Evolutionary conservation across 2,113 vertebrate genomes (phyloP).

Genomic region (Ardeotis arabs): DNA sequence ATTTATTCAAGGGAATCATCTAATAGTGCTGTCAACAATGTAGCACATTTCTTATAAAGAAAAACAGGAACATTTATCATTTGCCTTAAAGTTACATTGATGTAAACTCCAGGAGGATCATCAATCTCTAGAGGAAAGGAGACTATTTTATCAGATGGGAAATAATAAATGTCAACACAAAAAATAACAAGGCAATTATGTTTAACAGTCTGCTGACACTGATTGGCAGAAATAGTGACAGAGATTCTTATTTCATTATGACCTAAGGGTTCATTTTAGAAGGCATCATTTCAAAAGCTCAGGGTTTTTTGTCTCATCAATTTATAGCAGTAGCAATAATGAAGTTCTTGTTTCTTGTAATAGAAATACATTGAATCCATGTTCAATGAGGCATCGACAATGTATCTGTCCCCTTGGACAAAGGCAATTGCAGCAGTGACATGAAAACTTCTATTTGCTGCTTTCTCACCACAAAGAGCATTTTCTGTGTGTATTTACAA

Average conservation of each 20-base stretch:
- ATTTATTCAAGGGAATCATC: neutral
- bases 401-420: constrained; percentile 16
- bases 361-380: constrained; percentile 18
- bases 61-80: neutral
- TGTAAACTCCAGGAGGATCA: neutral
- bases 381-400: neutral
- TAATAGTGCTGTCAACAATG: neutral
- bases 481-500: neutral
- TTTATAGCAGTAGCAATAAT: constrained; percentile 23
- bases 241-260: neutral
- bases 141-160: neutral
- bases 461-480: neutral
- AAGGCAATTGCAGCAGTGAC: neutral
- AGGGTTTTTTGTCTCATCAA: neutral
- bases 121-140: constrained; percentile 1
- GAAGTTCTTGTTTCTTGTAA: constrained; percentile 16
- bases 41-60: neutral
- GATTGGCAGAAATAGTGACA: constrained; percentile 5
- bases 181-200: neutral
- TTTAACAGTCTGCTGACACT: constrained; percentile 24
- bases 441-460: constrained; percentile 2
- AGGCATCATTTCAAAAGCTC: constrained; percentile 15
- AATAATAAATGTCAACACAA: constrained; percentile 31
- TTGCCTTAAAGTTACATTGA: neutral
- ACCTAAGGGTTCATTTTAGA: neutral